These are phyloP conservation scores for Pitangus sulphuratus DNA, from an alignment of 2,797 vertebrate species.

Conservation along the genomic window DNA sequence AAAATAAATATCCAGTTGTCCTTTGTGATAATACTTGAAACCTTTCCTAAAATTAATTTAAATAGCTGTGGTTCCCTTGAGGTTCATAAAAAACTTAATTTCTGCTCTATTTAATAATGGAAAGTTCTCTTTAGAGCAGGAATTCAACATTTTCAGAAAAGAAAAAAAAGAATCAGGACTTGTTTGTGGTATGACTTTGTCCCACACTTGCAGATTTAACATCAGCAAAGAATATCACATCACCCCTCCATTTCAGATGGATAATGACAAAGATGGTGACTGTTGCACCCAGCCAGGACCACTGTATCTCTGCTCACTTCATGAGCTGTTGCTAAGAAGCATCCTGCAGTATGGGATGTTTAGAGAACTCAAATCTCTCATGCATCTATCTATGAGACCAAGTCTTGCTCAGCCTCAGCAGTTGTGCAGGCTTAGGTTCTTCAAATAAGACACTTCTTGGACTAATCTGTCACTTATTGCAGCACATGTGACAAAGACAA, in stretches of 20 bases:
- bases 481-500: neutral
- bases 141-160: neutral
- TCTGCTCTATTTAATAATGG: neutral
- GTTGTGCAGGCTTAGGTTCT: neutral
- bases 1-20: neutral
- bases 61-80: neutral
- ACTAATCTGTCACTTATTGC: neutral
- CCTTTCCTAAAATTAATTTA: neutral
- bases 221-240: neutral
- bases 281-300: neutral
- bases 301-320: neutral
- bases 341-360: neutral
- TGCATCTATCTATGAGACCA: neutral
- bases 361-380: neutral
- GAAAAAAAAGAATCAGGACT: neutral
- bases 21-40: neutral
- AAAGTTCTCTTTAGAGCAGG: neutral
- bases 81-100: neutral
- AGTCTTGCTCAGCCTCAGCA: neutral
- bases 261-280: neutral
- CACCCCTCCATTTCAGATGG: neutral
- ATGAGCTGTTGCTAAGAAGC: neutral
- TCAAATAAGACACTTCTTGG: neutral
- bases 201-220: neutral
- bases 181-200: neutral